phyloP scores from a whole-genome alignment of 2,888 invertebrate species.

The Spialia ferax region DNA sequence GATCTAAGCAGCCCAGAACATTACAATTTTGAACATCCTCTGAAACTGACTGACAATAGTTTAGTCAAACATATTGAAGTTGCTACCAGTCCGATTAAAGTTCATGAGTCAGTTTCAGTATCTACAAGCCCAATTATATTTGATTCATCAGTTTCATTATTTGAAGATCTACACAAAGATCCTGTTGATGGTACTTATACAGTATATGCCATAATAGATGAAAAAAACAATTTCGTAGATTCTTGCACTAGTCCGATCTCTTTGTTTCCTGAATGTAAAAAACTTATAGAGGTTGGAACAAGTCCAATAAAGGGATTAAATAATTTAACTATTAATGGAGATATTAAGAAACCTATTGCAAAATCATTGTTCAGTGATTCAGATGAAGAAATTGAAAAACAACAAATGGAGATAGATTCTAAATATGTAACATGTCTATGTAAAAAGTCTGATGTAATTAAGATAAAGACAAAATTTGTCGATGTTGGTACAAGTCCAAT shows the following conservation, averaged over 20 bases:
- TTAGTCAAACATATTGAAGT: conserved; percentile 41
- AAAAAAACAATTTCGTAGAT: background rate
- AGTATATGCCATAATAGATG: background rate
- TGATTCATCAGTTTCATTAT: conserved; percentile 39
- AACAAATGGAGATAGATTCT: background rate
- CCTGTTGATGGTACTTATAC: background rate
- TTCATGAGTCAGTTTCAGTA: conserved; percentile 27
- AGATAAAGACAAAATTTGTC: conserved; percentile 31
- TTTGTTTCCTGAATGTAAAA: background rate
- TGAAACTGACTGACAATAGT: conserved; percentile 31
- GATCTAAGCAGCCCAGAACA: conserved; percentile 70
- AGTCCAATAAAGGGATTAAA: conserved; percentile 50
- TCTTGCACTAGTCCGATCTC: conserved; percentile 4
- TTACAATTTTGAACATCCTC: conserved; percentile 38
- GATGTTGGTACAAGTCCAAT: conserved; percentile 53
- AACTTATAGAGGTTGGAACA: conserved; percentile 47
- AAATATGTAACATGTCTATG: background rate
- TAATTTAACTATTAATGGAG: conserved; percentile 1
- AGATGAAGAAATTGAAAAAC: background rate
- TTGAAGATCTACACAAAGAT: conserved; percentile 13
- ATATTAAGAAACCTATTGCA: background rate
- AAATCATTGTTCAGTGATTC: background rate
- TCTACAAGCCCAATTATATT: conserved; percentile 50
- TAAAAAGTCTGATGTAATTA: background rate
- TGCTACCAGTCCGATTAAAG: conserved; percentile 48